A percentile compares a stretch with the other conserved stretches of the same genome.
phyloP scores from a whole-genome alignment of 1,140 invertebrate genomes.

The Bombus superbus region DNA sequence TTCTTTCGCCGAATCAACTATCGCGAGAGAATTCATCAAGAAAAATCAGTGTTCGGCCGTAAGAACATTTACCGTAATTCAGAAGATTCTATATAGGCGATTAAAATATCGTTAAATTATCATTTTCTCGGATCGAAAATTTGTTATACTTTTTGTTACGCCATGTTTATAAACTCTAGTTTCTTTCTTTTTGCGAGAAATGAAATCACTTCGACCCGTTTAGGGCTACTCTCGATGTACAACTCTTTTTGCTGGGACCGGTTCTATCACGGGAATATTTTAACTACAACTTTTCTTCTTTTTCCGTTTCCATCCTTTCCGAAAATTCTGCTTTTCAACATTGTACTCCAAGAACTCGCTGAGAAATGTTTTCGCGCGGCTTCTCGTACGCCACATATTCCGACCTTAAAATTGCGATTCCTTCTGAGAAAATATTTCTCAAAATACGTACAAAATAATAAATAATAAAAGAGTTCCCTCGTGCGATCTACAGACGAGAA shows the following conservation, averaged over 20 bases:
- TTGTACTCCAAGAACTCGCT: not conserved
- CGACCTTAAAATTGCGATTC: not conserved
- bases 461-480: not conserved
- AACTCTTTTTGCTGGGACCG: not conserved
- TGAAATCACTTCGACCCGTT: not conserved
- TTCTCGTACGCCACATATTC: too few relatives aligned
- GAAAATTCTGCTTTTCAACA: not conserved
- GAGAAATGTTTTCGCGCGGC: too few relatives aligned
- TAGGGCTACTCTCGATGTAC: too few relatives aligned
- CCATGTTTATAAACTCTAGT: not conserved
- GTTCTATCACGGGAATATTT: not conserved
- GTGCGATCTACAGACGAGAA: not conserved
- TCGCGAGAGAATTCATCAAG: not conserved
- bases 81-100: not conserved
- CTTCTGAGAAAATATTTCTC: not conserved
- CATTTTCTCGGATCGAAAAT: not conserved
- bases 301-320: not conserved
- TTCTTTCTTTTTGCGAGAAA: not conserved
- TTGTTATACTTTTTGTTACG: not conserved
- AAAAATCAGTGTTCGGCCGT: not conserved
- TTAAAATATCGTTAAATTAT: not conserved
- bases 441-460: too few relatives aligned
- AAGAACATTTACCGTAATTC: not conserved
- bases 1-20: not conserved
- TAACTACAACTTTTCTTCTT: too few relatives aligned